A percentile compares a stretch with the other conserved stretches of the same genome.
Conservation (phyloP, 2,888 invertebrate species). For the Cheilosia urbana region DNA sequence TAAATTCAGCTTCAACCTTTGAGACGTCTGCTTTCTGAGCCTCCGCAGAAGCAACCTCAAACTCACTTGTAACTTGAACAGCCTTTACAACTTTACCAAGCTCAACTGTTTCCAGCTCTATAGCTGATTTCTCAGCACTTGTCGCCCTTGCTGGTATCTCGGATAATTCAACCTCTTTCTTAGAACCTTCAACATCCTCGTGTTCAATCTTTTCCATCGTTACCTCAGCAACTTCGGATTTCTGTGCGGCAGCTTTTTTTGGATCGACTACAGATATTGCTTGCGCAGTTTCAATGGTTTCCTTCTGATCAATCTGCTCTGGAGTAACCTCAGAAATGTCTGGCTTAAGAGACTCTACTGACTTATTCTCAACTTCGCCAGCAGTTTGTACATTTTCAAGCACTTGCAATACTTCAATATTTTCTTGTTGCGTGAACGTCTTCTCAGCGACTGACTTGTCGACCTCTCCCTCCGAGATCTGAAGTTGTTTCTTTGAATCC, state of each 20-base stretch:
- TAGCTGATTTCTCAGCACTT: slow-evolving; percentile 10
- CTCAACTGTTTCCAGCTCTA: slow-evolving; percentile 25
- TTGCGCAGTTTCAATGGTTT: slow-evolving; percentile 2
- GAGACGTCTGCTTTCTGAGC: background rate
- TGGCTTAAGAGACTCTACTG: background rate
- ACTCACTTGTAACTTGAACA: slow-evolving; percentile 33
- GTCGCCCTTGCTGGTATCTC: background rate
- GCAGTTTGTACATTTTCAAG: background rate
- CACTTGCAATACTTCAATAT: slow-evolving; percentile 11
- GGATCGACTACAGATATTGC: background rate
- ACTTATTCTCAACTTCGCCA: slow-evolving; percentile 15
- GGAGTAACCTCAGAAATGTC: background rate
- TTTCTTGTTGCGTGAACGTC: slow-evolving; percentile 31
- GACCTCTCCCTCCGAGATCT: background rate
- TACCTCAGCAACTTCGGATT: slow-evolving; percentile 5
- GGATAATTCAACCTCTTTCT: slow-evolving; percentile 8
- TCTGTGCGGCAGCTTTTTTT: background rate
- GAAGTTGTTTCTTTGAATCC: background rate
- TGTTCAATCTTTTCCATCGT: background rate
- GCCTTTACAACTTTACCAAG: background rate
- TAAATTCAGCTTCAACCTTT: background rate
- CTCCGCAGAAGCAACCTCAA: slow-evolving; percentile 11
- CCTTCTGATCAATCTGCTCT: background rate
- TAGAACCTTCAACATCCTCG: slow-evolving; percentile 8
- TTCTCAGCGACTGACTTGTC: slow-evolving; percentile 4